These are phyloP conservation scores for Enhydra lutris DNA, from an alignment of 2,113 vertebrate species.

Conservation along the genomic window DNA sequence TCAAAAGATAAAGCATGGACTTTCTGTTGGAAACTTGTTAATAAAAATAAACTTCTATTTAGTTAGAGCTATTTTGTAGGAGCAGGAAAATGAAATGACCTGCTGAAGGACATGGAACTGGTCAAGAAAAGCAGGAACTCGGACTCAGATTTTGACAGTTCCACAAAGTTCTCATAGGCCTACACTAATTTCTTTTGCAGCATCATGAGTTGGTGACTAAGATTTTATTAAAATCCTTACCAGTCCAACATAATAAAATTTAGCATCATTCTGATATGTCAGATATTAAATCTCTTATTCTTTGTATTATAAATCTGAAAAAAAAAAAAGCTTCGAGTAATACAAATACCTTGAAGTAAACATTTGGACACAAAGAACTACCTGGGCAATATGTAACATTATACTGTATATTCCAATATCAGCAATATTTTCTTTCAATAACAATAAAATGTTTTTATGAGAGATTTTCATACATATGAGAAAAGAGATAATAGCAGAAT, in stretches of 20 bases:
- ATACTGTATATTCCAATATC: background rate
- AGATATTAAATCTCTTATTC: background rate
- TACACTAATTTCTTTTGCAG: background rate
- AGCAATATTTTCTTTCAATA: background rate
- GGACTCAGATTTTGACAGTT: background rate
- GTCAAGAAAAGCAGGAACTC: background rate
- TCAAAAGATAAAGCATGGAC: background rate
- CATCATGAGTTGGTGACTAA: background rate
- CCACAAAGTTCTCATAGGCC: background rate
- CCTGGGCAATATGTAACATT: background rate
- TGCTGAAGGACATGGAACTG: background rate
- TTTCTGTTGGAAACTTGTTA: background rate
- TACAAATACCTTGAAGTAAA: background rate
- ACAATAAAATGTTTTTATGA: background rate
- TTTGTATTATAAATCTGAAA: background rate
- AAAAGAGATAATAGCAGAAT: background rate
- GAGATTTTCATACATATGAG: background rate
- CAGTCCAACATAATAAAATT: background rate
- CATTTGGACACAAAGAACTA: background rate
- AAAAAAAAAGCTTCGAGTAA: background rate
- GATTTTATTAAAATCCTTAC: background rate
- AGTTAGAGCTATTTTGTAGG: background rate
- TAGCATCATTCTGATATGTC: background rate
- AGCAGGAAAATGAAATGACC: background rate
- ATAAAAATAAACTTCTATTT: background rate